Conservation (phyloP, 2,797 vertebrate species). For the Remorina albescens region DNA sequence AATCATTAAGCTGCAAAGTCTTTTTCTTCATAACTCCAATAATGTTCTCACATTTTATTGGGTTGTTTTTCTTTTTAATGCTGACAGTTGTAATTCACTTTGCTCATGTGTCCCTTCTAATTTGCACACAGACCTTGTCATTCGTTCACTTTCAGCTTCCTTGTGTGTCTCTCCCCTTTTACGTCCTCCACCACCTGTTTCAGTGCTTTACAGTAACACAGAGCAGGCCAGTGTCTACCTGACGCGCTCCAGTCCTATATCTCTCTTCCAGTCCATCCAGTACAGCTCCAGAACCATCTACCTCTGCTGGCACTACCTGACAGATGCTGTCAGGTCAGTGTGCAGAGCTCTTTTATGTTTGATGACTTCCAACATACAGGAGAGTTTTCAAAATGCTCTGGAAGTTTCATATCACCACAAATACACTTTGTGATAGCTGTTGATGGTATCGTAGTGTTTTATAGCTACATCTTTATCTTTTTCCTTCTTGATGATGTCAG, state of each 20-base stretch:
- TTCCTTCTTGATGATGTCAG: neutral
- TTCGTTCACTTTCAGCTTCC: neutral
- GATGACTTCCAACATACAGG: neutral
- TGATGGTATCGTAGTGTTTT: neutral
- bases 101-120: neutral
- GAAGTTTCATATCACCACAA: neutral
- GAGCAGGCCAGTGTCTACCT: constrained; percentile 88
- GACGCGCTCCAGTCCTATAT: constrained; percentile 85
- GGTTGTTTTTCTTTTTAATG: neutral
- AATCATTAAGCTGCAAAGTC: neutral
- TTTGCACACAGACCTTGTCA: neutral
- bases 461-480: neutral
- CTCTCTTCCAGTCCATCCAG: constrained; percentile 88
- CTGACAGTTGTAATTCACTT: too few species aligned
- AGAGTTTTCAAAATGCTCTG: neutral
- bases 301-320: constrained; percentile 91
- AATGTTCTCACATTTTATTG: neutral
- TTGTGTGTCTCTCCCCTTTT: neutral
- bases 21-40: neutral
- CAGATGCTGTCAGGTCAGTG: constrained; percentile 89
- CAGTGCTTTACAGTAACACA: constrained; percentile 90
- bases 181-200: constrained; percentile 7
- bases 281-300: constrained; percentile 91
- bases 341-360: neutral
- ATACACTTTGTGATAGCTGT: neutral